phyloP scores from a whole-genome alignment of 2,797 vertebrate species.

The Bovichtus diacanthus region DNA sequence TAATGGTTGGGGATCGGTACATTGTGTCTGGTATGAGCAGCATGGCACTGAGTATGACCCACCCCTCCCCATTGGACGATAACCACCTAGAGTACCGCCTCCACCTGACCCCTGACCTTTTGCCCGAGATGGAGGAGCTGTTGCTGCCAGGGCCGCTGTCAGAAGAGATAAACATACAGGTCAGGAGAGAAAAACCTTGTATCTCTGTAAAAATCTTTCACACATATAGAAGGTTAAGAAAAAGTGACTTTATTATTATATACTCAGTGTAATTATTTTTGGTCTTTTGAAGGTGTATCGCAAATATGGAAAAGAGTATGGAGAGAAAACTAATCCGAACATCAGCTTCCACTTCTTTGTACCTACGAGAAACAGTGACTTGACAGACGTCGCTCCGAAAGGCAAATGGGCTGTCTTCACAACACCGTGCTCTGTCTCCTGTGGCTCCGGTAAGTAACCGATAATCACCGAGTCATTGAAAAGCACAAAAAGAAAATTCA shows the following conservation, averaged over 20 bases:
- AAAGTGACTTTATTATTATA: background rate
- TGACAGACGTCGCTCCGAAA: constrained; percentile 49
- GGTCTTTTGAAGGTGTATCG: constrained; percentile 89
- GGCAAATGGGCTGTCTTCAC: constrained; percentile 82
- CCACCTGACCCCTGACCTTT: constrained; percentile 86
- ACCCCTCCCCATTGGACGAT: constrained; percentile 92
- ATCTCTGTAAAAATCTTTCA: too few relatives aligned
- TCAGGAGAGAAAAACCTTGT: too few relatives aligned
- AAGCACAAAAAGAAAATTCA: constrained; percentile 2
- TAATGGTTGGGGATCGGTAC: constrained; percentile 84
- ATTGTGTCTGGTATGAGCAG: constrained; percentile 88
- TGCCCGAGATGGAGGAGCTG: constrained; percentile 91
- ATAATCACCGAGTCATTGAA: background rate
- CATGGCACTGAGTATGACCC: constrained; percentile 85
- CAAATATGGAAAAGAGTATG: constrained; percentile 91
- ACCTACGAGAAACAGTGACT: constrained; percentile 39
- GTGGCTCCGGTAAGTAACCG: constrained; percentile 89
- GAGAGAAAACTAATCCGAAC: constrained; percentile 89
- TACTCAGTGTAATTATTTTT: background rate
- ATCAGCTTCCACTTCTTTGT: constrained; percentile 91
- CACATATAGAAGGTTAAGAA: too few relatives aligned
- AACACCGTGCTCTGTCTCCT: constrained; percentile 90
- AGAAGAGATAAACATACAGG: constrained; percentile 90
- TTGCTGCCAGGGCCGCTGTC: constrained; percentile 85
- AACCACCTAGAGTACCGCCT: constrained; percentile 86